These are phyloP conservation scores for Portevinia maculata DNA, from an alignment of 2,888 invertebrate genomes.

Conservation along the genomic window DNA sequence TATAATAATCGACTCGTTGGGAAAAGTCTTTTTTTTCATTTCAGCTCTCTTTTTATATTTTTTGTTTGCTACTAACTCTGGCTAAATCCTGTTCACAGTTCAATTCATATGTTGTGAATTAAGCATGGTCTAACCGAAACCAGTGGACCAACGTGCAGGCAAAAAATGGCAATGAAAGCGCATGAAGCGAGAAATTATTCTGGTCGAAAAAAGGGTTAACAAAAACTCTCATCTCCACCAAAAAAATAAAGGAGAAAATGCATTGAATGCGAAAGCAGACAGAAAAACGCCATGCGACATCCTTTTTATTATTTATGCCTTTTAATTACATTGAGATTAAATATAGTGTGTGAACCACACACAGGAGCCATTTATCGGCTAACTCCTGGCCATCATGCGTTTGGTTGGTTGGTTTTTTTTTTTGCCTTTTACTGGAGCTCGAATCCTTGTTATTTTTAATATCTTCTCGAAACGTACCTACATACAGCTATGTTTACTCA, in stretches of 20 bases:
- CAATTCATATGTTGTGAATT: conserved; percentile 45
- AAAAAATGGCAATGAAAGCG: conserved; percentile 26
- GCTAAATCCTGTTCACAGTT: conserved; percentile 52
- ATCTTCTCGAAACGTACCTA: neutral
- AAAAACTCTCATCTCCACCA: neutral
- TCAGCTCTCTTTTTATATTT: neutral
- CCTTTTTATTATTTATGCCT: conserved; percentile 73
- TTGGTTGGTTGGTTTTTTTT: conserved; percentile 33
- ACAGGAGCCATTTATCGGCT: conserved; percentile 49
- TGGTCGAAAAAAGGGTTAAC: neutral
- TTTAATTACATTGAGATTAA: conserved; percentile 73
- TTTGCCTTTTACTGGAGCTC: conserved; percentile 13
- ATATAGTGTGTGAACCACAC: conserved; percentile 52
- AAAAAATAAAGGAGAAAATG: conserved; percentile 13
- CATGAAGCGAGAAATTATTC: conserved; percentile 64
- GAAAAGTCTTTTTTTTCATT: neutral
- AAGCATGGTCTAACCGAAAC: conserved; percentile 17
- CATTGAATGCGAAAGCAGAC: conserved; percentile 9
- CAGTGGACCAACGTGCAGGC: conserved; percentile 13
- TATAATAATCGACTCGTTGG: conserved; percentile 44
- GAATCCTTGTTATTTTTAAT: neutral
- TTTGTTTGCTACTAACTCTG: conserved; percentile 18
- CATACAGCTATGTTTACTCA: neutral
- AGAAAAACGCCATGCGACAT: conserved; percentile 45
- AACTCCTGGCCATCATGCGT: conserved; percentile 58